Evolutionary conservation across 2,797 vertebrate species (phyloP).

Genomic region (Phoebastria nigripes): DNA sequence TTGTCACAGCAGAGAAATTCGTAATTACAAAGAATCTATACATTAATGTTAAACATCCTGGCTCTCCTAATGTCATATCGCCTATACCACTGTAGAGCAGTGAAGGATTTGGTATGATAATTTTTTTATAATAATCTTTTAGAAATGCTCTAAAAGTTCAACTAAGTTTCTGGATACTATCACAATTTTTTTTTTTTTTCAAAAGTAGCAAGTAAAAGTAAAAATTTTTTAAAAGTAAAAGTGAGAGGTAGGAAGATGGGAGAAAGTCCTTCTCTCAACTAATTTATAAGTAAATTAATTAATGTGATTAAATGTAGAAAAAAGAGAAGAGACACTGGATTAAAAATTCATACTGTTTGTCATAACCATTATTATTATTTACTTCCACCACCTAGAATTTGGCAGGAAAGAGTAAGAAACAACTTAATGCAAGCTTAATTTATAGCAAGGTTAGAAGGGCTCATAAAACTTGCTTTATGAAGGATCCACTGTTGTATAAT

Average conservation of each 20-base stretch:
- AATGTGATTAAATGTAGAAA: neutral
- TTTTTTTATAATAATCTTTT: neutral
- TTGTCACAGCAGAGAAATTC: neutral
- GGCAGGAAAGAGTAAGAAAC: slow-evolving; percentile 20
- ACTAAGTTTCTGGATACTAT: neutral
- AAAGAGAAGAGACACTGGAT: neutral
- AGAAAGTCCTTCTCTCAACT: neutral
- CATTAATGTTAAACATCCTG: neutral
- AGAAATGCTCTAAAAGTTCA: neutral
- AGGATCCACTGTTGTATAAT: slow-evolving; percentile 24
- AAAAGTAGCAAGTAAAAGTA: neutral
- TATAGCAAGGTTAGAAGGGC: slow-evolving; percentile 49
- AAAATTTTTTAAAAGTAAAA: neutral
- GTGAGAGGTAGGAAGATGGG: neutral
- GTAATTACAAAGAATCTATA: neutral
- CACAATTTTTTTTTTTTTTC: neutral
- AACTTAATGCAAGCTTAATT: slow-evolving; percentile 56
- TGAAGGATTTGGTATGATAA: neutral
- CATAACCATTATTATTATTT: slow-evolving; percentile 9
- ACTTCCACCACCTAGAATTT: neutral
- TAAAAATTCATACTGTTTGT: neutral
- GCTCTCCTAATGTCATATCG: neutral
- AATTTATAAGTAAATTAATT: neutral
- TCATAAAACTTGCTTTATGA: slow-evolving; percentile 57
- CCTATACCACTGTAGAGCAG: neutral